These are phyloP conservation scores for Venustaconcha ellipsiformis DNA, from an alignment of 1,140 invertebrate species.

Conservation along the genomic window DNA sequence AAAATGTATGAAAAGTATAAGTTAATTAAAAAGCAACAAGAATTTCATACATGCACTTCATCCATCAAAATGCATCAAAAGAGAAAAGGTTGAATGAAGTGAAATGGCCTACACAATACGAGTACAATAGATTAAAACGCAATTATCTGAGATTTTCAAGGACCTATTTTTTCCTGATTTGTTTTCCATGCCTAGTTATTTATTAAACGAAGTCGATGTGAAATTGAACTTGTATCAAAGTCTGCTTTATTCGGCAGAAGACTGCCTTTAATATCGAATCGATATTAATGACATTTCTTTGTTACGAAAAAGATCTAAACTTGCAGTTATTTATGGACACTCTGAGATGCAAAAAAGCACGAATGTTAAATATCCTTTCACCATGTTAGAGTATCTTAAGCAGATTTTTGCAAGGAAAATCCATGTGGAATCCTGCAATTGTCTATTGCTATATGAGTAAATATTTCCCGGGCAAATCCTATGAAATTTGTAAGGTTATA, in stretches of 20 bases:
- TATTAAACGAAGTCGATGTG: constrained; percentile 19
- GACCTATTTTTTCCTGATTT: neutral
- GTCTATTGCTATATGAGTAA: no score
- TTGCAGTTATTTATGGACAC: constrained; percentile 16
- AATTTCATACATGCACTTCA: no score
- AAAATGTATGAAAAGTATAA: no score
- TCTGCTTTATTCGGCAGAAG: constrained; percentile 3
- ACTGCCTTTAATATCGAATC: constrained; percentile 1
- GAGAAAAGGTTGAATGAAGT: no score
- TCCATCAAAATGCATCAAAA: no score
- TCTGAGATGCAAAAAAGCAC: constrained; percentile 10
- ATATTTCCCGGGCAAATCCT: no score
- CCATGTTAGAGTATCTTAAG: neutral
- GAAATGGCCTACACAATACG: no score
- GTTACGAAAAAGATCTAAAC: constrained; percentile 10
- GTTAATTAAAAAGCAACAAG: no score
- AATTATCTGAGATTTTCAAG: no score
- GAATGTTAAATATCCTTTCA: constrained; percentile 18
- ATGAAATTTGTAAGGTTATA: no score
- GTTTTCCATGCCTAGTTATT: constrained; percentile 3
- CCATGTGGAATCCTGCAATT: no score
- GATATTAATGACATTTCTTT: constrained; percentile 21
- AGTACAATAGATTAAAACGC: no score
- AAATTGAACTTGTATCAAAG: constrained; percentile 12
- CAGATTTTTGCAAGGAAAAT: constrained; percentile 5